phyloP scores from a whole-genome alignment of 2,113 vertebrate species.

The Lanius ludovicianus region DNA sequence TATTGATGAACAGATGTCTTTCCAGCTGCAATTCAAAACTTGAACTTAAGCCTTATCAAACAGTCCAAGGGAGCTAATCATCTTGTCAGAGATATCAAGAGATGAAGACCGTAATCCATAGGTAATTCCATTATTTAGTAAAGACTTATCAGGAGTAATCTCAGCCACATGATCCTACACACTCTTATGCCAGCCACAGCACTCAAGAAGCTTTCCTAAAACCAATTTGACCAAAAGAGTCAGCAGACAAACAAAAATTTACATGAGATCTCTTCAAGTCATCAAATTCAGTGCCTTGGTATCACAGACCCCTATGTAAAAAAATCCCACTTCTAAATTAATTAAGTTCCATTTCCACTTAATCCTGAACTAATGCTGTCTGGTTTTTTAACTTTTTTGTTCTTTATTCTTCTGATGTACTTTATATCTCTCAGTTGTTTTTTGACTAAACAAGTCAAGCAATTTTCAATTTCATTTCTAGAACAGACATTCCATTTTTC shows the following conservation, averaged over 20 bases:
- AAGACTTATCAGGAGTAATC: not conserved
- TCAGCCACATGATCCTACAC: not conserved
- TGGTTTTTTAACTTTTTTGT: not conserved
- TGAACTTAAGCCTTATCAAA: not conserved
- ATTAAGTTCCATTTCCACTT: not conserved
- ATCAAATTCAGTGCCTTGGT: not conserved
- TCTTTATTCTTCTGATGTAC: not conserved
- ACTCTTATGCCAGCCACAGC: not conserved
- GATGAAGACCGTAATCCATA: not conserved
- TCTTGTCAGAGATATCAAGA: not conserved
- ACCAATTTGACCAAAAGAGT: not conserved
- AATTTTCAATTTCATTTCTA: not conserved
- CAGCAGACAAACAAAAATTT: not conserved
- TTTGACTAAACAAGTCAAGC: not conserved
- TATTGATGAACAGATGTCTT: not conserved
- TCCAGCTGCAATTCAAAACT: not conserved
- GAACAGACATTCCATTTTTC: not conserved
- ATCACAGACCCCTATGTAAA: not conserved
- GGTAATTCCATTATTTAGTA: not conserved
- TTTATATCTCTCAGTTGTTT: not conserved
- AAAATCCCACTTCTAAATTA: not conserved
- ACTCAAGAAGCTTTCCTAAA: not conserved
- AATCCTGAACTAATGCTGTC: not conserved
- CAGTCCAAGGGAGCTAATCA: not conserved
- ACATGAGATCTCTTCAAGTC: not conserved